phyloP scores from a whole-genome alignment of 2,797 vertebrate genomes.

The Sebastes kiyomatsui region DNA sequence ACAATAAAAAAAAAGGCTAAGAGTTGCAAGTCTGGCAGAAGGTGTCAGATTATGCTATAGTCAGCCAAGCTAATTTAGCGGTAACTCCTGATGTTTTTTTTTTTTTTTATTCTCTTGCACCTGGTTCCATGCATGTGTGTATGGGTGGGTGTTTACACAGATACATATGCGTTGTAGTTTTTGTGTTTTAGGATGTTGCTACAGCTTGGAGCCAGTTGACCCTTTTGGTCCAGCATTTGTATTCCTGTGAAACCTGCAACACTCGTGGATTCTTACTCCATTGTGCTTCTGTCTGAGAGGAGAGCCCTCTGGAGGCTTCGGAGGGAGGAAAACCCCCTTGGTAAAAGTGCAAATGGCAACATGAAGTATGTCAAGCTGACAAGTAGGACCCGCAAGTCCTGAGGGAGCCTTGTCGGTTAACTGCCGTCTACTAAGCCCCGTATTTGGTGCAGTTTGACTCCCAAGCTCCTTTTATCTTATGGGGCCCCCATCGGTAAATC shows the following conservation, averaged over 20 bases:
- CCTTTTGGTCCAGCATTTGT: constrained; percentile 13
- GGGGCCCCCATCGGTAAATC: constrained; percentile 67
- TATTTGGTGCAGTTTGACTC: constrained; percentile 72
- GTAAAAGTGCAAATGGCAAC: constrained; percentile 74
- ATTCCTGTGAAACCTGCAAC: constrained; percentile 25
- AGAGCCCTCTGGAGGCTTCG: constrained; percentile 35
- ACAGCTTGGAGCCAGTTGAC: constrained; percentile 14
- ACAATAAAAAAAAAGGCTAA: constrained; percentile 68
- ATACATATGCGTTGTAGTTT: background rate
- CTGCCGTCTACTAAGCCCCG: constrained; percentile 64
- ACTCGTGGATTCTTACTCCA: constrained; percentile 4
- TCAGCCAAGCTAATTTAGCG: constrained; percentile 67
- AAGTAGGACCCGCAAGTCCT: constrained; percentile 55
- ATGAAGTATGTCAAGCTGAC: constrained; percentile 74
- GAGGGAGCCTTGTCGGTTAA: constrained; percentile 70
- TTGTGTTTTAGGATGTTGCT: background rate
- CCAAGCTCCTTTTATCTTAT: constrained; percentile 67
- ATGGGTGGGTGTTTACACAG: constrained; percentile 13
- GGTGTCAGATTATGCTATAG: constrained; percentile 76
- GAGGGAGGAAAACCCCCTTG: constrained; percentile 50
- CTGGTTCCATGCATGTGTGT: constrained; percentile 14
- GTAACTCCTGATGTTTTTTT: constrained; percentile 48
- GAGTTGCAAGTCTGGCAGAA: constrained; percentile 76
- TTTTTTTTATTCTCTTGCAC: constrained; percentile 21
- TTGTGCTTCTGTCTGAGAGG: constrained; percentile 27